Evolutionary conservation across 2,797 vertebrate genomes (phyloP).

Genomic region (Arctocebus calabarensis): DNA sequence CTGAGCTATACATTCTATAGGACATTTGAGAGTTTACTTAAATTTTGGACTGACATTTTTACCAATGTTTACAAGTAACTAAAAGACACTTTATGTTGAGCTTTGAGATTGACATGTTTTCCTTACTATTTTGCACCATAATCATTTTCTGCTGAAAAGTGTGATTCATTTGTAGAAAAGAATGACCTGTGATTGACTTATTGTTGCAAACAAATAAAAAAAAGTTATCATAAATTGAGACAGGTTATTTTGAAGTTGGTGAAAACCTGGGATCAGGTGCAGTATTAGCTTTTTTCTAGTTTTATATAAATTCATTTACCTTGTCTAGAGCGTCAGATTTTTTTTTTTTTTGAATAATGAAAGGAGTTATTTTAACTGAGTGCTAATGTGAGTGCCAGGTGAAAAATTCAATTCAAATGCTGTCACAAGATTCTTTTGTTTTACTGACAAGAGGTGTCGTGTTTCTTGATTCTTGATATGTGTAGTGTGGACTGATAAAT

Average conservation of each 20-base stretch:
- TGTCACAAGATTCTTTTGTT: conserved; percentile 85
- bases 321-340: conserved; percentile 73
- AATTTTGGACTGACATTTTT: neutral
- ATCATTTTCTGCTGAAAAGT: conserved; percentile 62
- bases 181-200: conserved; percentile 78
- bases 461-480: conserved; percentile 83
- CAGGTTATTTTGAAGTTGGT: conserved; percentile 79
- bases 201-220: conserved; percentile 82
- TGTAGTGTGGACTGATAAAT: conserved; percentile 84
- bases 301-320: conserved; percentile 77
- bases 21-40: neutral
- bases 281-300: conserved; percentile 72
- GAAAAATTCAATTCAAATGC: conserved; percentile 82
- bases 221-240: conserved; percentile 76
- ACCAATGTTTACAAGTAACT: conserved; percentile 33
- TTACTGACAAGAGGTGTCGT: conserved; percentile 86
- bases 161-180: conserved; percentile 76
- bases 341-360: conserved; percentile 84
- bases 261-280: conserved; percentile 75
- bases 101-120: conserved; percentile 73
- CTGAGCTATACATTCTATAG: neutral
- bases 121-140: conserved; percentile 43
- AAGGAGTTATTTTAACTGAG: conserved; percentile 84
- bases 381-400: conserved; percentile 79
- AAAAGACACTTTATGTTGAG: conserved; percentile 50